Conservation (phyloP, 2,888 invertebrate species). For the Harpagoxenus sublaevis region DNA sequence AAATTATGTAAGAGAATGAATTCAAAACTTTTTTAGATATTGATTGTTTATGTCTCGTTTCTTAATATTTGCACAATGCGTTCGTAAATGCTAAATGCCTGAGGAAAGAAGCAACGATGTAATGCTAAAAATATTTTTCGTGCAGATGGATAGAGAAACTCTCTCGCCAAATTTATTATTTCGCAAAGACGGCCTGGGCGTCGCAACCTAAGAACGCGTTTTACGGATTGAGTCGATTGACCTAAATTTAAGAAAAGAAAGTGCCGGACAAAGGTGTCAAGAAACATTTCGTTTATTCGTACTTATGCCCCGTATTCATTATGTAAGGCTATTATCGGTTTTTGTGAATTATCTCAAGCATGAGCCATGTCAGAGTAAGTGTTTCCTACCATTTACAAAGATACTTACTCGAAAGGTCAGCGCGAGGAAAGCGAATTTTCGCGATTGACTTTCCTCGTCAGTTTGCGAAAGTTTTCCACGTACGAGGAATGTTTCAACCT, state of each 20-base stretch:
- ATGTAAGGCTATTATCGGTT: neutral
- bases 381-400: neutral
- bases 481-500: neutral
- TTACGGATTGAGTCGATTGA: conserved; percentile 44
- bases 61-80: neutral
- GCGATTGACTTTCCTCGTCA: neutral
- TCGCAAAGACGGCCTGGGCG: conserved; percentile 26
- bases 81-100: neutral
- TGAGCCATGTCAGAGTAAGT: too few species aligned
- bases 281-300: conserved; percentile 30
- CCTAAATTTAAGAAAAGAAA: conserved; percentile 56
- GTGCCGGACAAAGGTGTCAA: conserved; percentile 24
- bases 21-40: neutral
- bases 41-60: neutral
- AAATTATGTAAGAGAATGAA: neutral
- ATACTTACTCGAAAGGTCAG: neutral
- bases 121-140: conserved; percentile 3
- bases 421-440: conserved; percentile 16
- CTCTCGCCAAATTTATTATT: conserved; percentile 35
- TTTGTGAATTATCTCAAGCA: neutral
- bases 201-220: conserved; percentile 43
- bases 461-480: conserved; percentile 8
- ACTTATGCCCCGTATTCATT: neutral
- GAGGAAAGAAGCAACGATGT: neutral
- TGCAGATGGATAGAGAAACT: conserved; percentile 18